Base-by-base conservation (phyloP, 2,113 vertebrate species). In the Tragelaphus strepsiceros region DNA sequence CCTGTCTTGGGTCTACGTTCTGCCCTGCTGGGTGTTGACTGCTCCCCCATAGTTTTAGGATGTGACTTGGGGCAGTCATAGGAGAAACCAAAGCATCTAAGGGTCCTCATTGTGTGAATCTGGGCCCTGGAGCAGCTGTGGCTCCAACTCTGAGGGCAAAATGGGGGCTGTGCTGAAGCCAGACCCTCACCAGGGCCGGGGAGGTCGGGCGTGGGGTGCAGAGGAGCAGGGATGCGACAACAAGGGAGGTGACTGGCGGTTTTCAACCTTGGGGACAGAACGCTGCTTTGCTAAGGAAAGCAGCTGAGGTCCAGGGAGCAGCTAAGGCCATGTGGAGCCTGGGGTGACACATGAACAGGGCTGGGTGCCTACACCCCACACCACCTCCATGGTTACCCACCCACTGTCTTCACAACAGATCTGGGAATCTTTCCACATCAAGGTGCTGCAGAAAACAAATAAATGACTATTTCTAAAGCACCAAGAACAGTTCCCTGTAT, bases 171-270 rank as follows among this genome's bases (percentile, higher is more conserved):
- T 35, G 32, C 51, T 2, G 19, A 80, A 22, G 26, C 8, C 4
- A 1, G 16, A 46, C n/a, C 88, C 46, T 49, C n/a, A 4, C 3
- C 24, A 4, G 16, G 32, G 7, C 15, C 3, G 3, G 35, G 15
- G 15, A 30, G n/a, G 7, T n/a, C 0, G 10, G 32, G 28, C 0
- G 3, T 8, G 43, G 46, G 19, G 5, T 0, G 24, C 22, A 15
- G 17, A 21, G 22, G 21, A 3, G 30, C 19, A 9, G 26, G 12
- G 43, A 6, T 1, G 53, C 11, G 87, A 30, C 46, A 5, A 17
- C 54, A 2, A 17, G 35, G 13, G 35, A 61, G 26, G 26, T 1
- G 6, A 28, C 32, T 7, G 7, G 24, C 1, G 13, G 7, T 2
- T 43, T 12, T 2, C 11, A 0, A 3, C 35, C 85, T 10, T 1